Evolutionary conservation across 2,113 vertebrate species (phyloP).

Genomic region (Microcebus lehilahytsara): DNA sequence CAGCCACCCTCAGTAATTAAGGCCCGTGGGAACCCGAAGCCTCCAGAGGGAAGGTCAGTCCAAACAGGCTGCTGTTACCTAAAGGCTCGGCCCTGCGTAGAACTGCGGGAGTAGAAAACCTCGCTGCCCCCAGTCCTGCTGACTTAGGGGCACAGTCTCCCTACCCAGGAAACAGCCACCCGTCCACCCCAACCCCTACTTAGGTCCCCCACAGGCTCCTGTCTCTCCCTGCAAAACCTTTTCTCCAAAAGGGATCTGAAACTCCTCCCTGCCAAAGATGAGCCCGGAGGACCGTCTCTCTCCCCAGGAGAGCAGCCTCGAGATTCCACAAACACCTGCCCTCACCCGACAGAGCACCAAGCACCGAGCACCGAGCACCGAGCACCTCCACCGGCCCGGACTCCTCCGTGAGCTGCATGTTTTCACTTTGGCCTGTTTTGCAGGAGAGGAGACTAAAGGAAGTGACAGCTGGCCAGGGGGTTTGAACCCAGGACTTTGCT

Average conservation of each 20-base stretch:
- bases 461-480: too few species aligned
- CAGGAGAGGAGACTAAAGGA: too few species aligned
- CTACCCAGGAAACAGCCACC: not conserved
- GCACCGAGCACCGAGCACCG: too few species aligned
- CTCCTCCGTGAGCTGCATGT: accelerated
- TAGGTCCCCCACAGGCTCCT: accelerated
- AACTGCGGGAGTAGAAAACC: not conserved
- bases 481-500: not conserved
- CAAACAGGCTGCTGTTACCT: not conserved
- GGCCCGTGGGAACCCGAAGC: not conserved
- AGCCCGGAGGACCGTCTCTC: not conserved
- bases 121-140: too few species aligned
- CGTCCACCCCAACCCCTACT: accelerated
- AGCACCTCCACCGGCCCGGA: accelerated
- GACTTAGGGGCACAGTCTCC: not conserved
- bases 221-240: not conserved
- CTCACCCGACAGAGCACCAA: accelerated
- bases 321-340: not conserved
- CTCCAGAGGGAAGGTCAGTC: accelerated
- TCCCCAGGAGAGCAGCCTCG: not conserved
- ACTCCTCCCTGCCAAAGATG: not conserved
- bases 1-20: not conserved
- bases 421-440: not conserved
- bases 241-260: not conserved
- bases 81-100: not conserved